phyloP scores from a whole-genome alignment of 2,797 vertebrate species.

The Sebastes trivittatus region DNA sequence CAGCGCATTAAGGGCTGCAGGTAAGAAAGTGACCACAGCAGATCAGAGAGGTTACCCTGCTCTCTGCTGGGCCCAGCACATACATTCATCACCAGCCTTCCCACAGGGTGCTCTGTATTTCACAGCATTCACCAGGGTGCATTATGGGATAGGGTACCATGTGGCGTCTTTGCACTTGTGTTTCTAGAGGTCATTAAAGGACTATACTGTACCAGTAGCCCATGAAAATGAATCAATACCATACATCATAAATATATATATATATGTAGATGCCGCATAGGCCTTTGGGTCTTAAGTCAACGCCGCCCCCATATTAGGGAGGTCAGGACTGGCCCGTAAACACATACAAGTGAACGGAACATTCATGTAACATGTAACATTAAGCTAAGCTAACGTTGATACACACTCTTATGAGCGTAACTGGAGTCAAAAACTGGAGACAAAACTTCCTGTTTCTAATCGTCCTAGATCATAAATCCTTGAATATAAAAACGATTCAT shows the following conservation, averaged over 20 bases:
- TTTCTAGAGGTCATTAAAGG: conserved; percentile 30
- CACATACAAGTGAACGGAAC: too few relatives aligned
- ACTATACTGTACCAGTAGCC: background rate
- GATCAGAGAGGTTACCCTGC: conserved; percentile 60
- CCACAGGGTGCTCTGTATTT: conserved; percentile 56
- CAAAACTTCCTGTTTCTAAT: too few relatives aligned
- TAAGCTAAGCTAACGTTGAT: too few relatives aligned
- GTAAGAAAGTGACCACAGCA: conserved; percentile 47
- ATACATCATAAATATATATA: too few relatives aligned
- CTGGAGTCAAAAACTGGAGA: too few relatives aligned
- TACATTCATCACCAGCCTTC: conserved; percentile 73
- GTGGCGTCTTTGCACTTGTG: conserved; percentile 40
- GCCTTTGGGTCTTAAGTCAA: too few relatives aligned
- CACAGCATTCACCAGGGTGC: conserved; percentile 36
- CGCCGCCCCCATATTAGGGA: too few relatives aligned
- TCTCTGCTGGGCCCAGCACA: conserved; percentile 46
- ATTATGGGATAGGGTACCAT: conserved; percentile 48
- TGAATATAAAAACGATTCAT: background rate
- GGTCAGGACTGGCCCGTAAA: too few relatives aligned
- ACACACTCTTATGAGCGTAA: too few relatives aligned
- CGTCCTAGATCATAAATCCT: too few relatives aligned
- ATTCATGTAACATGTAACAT: too few relatives aligned
- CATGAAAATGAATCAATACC: background rate
- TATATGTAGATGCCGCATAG: too few relatives aligned
- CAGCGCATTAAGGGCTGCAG: conserved; percentile 49